Base-by-base conservation (phyloP, 2,888 invertebrate species). In the Drosophila macrospina region DNA sequence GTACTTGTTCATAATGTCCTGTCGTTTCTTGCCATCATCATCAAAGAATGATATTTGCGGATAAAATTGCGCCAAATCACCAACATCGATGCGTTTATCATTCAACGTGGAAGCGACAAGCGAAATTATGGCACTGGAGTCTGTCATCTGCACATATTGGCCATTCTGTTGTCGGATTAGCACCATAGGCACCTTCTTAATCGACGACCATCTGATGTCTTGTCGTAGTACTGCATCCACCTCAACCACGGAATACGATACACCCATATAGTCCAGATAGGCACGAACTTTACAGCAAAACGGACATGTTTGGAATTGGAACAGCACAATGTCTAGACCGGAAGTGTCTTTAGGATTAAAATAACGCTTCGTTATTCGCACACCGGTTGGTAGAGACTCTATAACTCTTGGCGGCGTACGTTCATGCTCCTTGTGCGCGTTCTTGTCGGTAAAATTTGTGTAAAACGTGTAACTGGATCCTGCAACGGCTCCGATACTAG, bases 231-330 rank as follows among this genome's bases (percentile, higher is more conserved):
- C 98, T 8, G 99, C 98, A 92, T 99, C 98, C 0, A 99, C 99
- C 93, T 99, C 99, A 3, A 99, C 96, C 6, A 99, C 94, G 82
- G 99, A 96, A 91, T 99, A 99, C 0, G 97, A 97, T 61, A 99
- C 94, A 1, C 99, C 98, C 91, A 96, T 95, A 83, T 96, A 98
- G 92, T 99, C 99, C 10, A 99, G 93, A 91, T 96, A 97, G 0
- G 97, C 96, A 65, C 98, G 94, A 1, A 92, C 92, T 93, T 99
- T 99, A 90, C 98, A 98, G 92, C 99, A 99, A 92, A 99, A 99
- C 0, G 99, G 99, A 90, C 99, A 99, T 0, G 98, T 98, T 88
- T 98, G 97, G 91, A 98, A 99, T 93, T 99, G 99, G 90, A 97
- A 99, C 15, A 99, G 93, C 0, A 97, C 96, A 45, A 99, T 92